Evolutionary conservation across 2,888 invertebrate species (phyloP), one percentile per base, ranked within the genome.

Genomic region (Panorpa germanica): DNA sequence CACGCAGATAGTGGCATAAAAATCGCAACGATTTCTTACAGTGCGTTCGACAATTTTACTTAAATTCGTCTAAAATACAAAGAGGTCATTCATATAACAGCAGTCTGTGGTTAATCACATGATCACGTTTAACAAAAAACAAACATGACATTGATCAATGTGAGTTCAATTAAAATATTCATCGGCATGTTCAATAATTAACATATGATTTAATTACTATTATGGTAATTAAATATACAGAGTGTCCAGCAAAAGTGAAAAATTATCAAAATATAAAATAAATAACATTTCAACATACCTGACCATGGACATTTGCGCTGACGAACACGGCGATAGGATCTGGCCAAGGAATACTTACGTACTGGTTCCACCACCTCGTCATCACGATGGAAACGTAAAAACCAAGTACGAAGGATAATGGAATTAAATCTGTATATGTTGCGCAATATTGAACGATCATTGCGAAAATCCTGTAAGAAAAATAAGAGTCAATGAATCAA

Each of bases 301-400:
- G 78, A 19, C 82, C 82, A 46, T 81, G 80, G 35, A 82, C 67
- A 43, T 77, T 76, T 19, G 81, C 73, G 43, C 78, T 80, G 38
- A 83, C 77, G 49, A 78, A 82, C n/a, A 83, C 78, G 4, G 81
- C 82, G 30, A 78, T 68, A 9, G 78, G 73, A 57, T 86, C 85
- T 1, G 85, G 83, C 74, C 81, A 82, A 3, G 86, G 85, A 43
- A 85, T 82, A 28, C 59, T 59, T 19, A 68, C 73, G 48, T 82
- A 85, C 50, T 85, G 83, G 48, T 63, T 72, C 83, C 85, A 85
- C 90, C 90, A 91, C 43, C 91, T 65, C 34, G 76, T 78, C 73
- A 90, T 86, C 28, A 91, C 86, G 40, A 90, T 73, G 5, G 80
- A 75, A 30, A 91, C 88, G 57, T 90, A 91, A 60, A 91, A 91